Percentiles rank a stretch among this genome's conserved stretches.
These are phyloP conservation scores for Liopterus haemorrhoidalis DNA, from an alignment of 2,888 invertebrate species.

Conservation along the genomic window DNA sequence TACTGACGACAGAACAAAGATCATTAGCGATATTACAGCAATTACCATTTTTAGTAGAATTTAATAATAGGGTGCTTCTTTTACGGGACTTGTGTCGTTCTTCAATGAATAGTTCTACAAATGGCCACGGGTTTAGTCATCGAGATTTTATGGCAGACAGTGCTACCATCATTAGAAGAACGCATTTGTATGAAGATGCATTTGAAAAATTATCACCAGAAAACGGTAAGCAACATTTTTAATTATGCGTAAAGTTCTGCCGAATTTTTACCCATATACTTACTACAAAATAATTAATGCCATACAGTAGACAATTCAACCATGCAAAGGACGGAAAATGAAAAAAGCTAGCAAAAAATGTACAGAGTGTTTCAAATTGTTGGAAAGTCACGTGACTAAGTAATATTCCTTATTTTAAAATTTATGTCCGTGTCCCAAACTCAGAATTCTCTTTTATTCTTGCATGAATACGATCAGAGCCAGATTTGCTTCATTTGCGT, in stretches of 20 bases:
- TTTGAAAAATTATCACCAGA: constrained; percentile 87
- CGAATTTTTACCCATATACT: no score
- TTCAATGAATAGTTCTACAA: constrained; percentile 31
- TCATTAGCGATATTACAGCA: constrained; percentile 83
- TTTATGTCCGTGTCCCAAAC: no score
- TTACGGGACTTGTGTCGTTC: constrained; percentile 62
- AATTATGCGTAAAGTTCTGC: neutral
- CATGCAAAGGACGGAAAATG: no score
- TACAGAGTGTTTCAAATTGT: no score
- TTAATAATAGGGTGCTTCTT: constrained; percentile 81
- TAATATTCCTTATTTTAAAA: no score
- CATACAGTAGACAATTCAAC: no score
- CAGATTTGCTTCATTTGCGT: no score
- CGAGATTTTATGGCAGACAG: constrained; percentile 42
- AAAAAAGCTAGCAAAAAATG: no score
- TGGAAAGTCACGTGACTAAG: no score
- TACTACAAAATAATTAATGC: no score
- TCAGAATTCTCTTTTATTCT: no score
- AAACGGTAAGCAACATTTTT: constrained; percentile 63
- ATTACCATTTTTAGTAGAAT: constrained; percentile 91
- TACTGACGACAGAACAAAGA: constrained; percentile 81
- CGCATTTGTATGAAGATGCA: constrained; percentile 97
- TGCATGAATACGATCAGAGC: no score
- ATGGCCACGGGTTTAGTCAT: constrained; percentile 38
- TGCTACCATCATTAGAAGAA: constrained; percentile 68